A percentile compares a stretch with the other conserved stretches of the same genome.
Evolutionary conservation across 1,140 invertebrate genomes (phyloP).

Genomic region (Diorhabda sublineata): DNA sequence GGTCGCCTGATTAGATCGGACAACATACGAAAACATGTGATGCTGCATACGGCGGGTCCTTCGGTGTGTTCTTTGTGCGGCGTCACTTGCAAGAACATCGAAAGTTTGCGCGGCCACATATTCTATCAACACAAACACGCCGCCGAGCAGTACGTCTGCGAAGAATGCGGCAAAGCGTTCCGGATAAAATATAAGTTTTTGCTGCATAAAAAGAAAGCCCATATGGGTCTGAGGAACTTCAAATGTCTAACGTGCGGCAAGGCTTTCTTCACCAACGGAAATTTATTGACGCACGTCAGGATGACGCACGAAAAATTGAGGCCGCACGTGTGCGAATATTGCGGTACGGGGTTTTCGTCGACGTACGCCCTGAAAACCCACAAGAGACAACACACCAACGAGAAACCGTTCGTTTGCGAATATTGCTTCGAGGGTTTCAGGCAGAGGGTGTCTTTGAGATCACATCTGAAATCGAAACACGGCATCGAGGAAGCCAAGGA

Average conservation of each 20-base stretch:
- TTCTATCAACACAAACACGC: conserved; percentile 31
- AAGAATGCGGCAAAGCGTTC: conserved; percentile 33
- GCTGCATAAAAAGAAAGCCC: conserved; percentile 33
- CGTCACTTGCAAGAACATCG: conserved; percentile 33
- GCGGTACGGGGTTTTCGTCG: conserved; percentile 33
- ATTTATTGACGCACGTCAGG: conserved; percentile 34
- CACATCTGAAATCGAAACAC: conserved; percentile 35
- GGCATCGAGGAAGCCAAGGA: conserved; percentile 30
- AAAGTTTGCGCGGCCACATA: conserved; percentile 35
- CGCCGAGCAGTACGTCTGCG: conserved; percentile 27
- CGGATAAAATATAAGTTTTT: conserved; percentile 30
- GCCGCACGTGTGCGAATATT: conserved; percentile 35
- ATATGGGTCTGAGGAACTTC: conserved; percentile 32
- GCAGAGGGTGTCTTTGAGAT: conserved; percentile 32
- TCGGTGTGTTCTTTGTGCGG: conserved; percentile 35
- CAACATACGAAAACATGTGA: conserved; percentile 34
- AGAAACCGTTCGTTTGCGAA: conserved; percentile 33
- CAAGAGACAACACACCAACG: conserved; percentile 35
- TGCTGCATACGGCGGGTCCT: conserved; percentile 27
- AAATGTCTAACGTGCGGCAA: conserved; percentile 37
- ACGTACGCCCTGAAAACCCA: conserved; percentile 32
- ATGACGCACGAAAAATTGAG: conserved; percentile 37
- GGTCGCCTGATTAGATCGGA: conserved; percentile 22
- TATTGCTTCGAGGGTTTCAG: conserved; percentile 35
- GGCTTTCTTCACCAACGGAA: conserved; percentile 31